phyloP scores from a whole-genome alignment of 2,113 vertebrate species.

The Geothlypis trichas region DNA sequence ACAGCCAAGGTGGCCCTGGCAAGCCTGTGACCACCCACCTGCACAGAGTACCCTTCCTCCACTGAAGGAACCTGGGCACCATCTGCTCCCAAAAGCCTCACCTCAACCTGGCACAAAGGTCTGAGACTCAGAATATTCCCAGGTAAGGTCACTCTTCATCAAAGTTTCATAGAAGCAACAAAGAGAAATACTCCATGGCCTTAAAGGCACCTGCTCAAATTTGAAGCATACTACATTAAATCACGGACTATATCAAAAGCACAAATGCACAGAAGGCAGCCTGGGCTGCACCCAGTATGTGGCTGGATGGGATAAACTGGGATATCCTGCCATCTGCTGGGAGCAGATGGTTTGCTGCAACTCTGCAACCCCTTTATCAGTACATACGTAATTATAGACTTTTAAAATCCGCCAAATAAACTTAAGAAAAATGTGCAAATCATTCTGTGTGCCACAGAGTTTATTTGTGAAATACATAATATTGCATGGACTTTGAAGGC shows the following conservation, averaged over 20 bases:
- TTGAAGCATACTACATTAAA: neutral
- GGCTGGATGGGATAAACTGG: neutral
- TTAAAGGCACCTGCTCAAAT: neutral
- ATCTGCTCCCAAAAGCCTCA: neutral
- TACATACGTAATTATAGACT: fast-evolving
- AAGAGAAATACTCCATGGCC: neutral
- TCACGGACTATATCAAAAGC: neutral
- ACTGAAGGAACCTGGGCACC: neutral
- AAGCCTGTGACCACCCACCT: neutral
- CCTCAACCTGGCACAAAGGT: neutral
- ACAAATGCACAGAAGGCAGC: neutral
- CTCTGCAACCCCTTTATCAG: neutral
- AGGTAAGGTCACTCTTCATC: neutral
- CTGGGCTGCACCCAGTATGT: neutral
- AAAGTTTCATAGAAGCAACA: neutral
- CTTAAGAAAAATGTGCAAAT: neutral
- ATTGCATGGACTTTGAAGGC: neutral
- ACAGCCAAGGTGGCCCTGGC: neutral
- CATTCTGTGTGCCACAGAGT: fast-evolving
- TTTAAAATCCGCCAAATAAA: neutral
- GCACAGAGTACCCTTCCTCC: neutral
- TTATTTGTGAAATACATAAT: neutral
- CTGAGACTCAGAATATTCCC: neutral
- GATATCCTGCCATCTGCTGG: slow-evolving; percentile 78
- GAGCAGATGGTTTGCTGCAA: neutral